These are phyloP conservation scores for Mesoligia furuncula DNA, from an alignment of 2,888 invertebrate species.

Conservation along the genomic window DNA sequence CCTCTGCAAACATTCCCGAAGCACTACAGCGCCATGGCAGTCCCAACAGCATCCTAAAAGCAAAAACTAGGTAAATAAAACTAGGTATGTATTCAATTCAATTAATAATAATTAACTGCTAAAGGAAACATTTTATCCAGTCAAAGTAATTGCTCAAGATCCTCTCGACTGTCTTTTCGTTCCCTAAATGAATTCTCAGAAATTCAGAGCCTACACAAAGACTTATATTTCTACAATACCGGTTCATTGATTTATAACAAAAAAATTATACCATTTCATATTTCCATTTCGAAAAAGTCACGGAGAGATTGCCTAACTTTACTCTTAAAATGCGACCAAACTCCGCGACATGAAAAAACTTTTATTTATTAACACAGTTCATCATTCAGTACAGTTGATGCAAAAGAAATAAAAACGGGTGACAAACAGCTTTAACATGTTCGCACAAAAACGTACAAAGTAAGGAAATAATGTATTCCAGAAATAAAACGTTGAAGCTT, in stretches of 20 bases:
- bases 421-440: slow-evolving; percentile 57
- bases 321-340: slow-evolving; percentile 70
- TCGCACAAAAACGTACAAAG: slow-evolving; percentile 53
- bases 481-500: slow-evolving; percentile 32
- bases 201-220: slow-evolving; percentile 25
- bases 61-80: too few relatives aligned
- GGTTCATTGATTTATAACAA: slow-evolving; percentile 62
- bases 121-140: slow-evolving; percentile 3
- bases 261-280: slow-evolving; percentile 62
- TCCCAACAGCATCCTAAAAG: too few relatives aligned
- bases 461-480: slow-evolving; percentile 32
- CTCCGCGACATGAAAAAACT: slow-evolving; percentile 80
- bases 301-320: slow-evolving; percentile 63
- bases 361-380: slow-evolving; percentile 77
- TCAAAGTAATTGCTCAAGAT: slow-evolving; percentile 6
- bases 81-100: not conserved
- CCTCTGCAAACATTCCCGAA: too few relatives aligned
- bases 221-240: slow-evolving; percentile 45
- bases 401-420: slow-evolving; percentile 71
- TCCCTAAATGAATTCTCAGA: slow-evolving; percentile 19
- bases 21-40: too few relatives aligned
- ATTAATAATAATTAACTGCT: not conserved
- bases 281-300: slow-evolving; percentile 62
- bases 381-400: slow-evolving; percentile 74
- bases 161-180: slow-evolving; percentile 2